Evolutionary conservation across 2,113 vertebrate genomes (phyloP), one percentile per base, ranked within the genome.

Genomic region (Aix galericulata): DNA sequence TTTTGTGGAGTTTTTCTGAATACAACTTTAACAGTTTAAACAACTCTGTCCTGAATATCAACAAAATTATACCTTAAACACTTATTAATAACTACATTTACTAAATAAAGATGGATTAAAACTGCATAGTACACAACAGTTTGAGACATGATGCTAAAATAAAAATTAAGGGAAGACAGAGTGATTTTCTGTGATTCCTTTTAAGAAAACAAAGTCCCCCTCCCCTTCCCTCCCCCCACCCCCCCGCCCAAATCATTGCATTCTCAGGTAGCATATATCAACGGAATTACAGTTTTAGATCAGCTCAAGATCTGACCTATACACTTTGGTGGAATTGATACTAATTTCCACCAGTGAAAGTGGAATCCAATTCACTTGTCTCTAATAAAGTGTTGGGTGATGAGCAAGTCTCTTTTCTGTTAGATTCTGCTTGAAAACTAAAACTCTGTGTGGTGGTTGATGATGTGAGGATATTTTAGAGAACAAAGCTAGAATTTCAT

Each of bases 251-350:
- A 15, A 36, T 17, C 52, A 18, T 36, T n/a, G 53, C 66, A 69
- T 89, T 95, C 88, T 87, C 81, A 91, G 81, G 27, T 82, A 78
- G 68, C 20, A 27, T 89, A 91, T 91, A 9, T 78, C 5, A 0
- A 69, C 40, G 82, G 73, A 94, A 78, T 91, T 89, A 91, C 76
- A 90, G 21, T 0, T 94, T 86, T 46, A 86, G 87, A 94, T 88
- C 91, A 94, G 89, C 71, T 86, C 82, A 90, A 90, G 8, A 86
- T 91, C 94, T 96, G 94, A 89, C 88, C 93, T 69, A 84, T 88
- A 86, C 68, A 72, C 71, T 93, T 87, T 62, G 67, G 82, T 52
- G 77, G 85, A 91, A 82, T 91, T 90, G 89, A 93, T 95, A 81
- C 67, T 79, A 82, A 93, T 94, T 97, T 96, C 86, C 74, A 95